A percentile compares a stretch with the other conserved stretches of the same genome.
Conservation (phyloP, 2,113 vertebrate species). For the Psittacara wagleri region DNA sequence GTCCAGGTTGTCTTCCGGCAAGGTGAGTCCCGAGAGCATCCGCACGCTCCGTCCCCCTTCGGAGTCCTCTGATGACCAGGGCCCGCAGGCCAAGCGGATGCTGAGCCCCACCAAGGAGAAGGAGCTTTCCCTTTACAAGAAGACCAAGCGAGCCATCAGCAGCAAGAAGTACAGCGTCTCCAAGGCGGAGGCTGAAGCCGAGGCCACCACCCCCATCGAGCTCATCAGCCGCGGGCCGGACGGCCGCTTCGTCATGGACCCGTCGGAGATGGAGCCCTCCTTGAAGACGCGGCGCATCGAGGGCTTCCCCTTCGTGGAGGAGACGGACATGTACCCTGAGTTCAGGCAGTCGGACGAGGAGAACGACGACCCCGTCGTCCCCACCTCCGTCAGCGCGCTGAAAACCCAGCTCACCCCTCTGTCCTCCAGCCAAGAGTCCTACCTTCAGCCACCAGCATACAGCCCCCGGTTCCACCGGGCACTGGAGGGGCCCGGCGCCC, state of each 20-base stretch:
- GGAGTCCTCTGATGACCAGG: slow-evolving; percentile 89
- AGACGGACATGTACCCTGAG: slow-evolving; percentile 98
- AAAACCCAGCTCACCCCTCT: slow-evolving; percentile 94
- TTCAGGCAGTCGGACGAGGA: slow-evolving; percentile 98
- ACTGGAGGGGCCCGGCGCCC: slow-evolving; percentile 87
- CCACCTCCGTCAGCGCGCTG: slow-evolving; percentile 89
- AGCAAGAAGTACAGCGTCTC: slow-evolving; percentile 98
- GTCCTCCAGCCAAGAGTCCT: slow-evolving; percentile 98
- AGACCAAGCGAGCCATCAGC: slow-evolving; percentile 97
- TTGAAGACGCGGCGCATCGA: slow-evolving; percentile 89
- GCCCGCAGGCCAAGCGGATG: slow-evolving; percentile 88
- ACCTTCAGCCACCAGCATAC: slow-evolving; percentile 97
- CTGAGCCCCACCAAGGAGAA: slow-evolving; percentile 91
- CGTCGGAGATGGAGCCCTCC: slow-evolving; percentile 82
- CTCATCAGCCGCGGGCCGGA: slow-evolving; percentile 96
- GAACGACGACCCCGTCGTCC: slow-evolving; percentile 92
- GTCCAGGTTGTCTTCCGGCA: slow-evolving; percentile 93
- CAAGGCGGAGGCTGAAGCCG: slow-evolving; percentile 89
- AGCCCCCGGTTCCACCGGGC: slow-evolving; percentile 94
- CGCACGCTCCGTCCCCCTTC: slow-evolving; percentile 90
- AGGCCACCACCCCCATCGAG: slow-evolving; percentile 94
- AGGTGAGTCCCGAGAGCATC: slow-evolving; percentile 97
- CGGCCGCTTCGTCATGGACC: slow-evolving; percentile 93
- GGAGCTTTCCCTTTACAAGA: slow-evolving; percentile 96
- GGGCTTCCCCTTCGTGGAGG: slow-evolving; percentile 97